Evolutionary conservation across 2,888 invertebrate genomes (phyloP).

Genomic region (Hirudinaria manillensis): DNA sequence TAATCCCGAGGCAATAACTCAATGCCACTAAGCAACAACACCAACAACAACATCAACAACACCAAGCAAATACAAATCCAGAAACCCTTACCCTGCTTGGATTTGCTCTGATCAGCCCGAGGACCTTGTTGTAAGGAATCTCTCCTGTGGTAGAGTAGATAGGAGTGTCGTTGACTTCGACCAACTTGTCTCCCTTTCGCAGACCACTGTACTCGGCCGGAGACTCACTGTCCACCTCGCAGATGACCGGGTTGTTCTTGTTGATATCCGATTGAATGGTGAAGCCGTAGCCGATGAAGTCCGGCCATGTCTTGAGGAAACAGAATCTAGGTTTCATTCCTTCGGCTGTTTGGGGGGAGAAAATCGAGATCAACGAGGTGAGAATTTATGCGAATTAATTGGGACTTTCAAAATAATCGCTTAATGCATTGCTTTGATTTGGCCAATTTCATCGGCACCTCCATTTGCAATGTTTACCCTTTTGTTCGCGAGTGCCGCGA

Average conservation of each 20-base stretch:
- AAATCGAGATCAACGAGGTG: background rate
- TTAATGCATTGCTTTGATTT: background rate
- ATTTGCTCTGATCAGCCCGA: background rate
- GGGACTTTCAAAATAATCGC: background rate
- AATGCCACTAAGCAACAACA: background rate
- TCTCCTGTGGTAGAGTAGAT: background rate
- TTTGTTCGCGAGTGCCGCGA: background rate
- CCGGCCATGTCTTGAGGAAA: conserved; percentile 74
- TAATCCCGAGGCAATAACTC: too few species aligned
- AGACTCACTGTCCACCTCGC: conserved; percentile 73
- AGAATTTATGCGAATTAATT: background rate
- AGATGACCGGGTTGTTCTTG: conserved; percentile 87
- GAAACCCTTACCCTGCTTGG: background rate
- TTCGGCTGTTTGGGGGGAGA: background rate
- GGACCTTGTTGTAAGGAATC: too few species aligned
- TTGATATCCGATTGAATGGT: conserved; percentile 94
- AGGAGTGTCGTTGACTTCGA: conserved; percentile 59
- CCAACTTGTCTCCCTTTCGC: conserved; percentile 72
- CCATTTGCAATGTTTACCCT: too few species aligned
- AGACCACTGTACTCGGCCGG: conserved; percentile 62
- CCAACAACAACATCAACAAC: background rate
- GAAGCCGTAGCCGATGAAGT: conserved; percentile 97
- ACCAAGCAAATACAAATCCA: background rate
- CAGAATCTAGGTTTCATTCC: conserved; percentile 65
- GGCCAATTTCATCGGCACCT: background rate